Percentiles rank a stretch among this genome's conserved stretches.
These are phyloP conservation scores for Leguminivora glycinivorella DNA, from an alignment of 1,140 invertebrate genomes.

Conservation along the genomic window DNA sequence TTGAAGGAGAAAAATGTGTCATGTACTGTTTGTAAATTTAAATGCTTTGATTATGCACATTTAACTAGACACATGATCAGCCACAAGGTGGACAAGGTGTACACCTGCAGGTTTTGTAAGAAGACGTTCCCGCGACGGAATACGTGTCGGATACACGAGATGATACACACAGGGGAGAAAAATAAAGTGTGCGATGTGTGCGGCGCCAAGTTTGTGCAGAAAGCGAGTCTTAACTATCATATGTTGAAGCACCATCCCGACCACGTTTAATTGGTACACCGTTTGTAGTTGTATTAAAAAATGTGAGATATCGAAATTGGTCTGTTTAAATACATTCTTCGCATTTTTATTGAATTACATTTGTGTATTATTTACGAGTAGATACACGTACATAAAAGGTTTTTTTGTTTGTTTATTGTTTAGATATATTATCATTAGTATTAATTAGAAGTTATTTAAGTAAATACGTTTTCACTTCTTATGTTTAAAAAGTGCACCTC, in stretches of 20 bases:
- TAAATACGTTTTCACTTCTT: too few species aligned
- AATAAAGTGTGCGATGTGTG: conserved; percentile 87
- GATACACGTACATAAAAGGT: too few species aligned
- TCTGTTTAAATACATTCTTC: too few species aligned
- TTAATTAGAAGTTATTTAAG: too few species aligned
- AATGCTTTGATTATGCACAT: neutral
- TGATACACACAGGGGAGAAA: conserved; percentile 86
- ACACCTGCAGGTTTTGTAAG: conserved; percentile 16
- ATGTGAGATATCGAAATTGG: too few species aligned
- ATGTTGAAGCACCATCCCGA: conserved; percentile 35
- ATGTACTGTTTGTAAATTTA: neutral
- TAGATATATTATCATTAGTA: too few species aligned
- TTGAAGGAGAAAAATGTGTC: conserved; percentile 31
- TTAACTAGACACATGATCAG: conserved; percentile 11
- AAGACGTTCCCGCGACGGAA: conserved; percentile 44
- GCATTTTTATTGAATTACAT: too few species aligned
- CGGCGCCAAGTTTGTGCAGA: conserved; percentile 77
- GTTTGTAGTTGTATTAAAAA: too few species aligned
- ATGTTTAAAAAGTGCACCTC: too few species aligned
- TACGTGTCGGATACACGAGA: conserved; percentile 81
- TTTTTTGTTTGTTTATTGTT: too few species aligned
- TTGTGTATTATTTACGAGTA: too few species aligned
- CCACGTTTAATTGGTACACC: neutral
- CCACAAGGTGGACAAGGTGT: conserved; percentile 3
- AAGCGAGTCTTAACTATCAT: conserved; percentile 36